Base-by-base conservation (phyloP, 2,797 vertebrate species). In the Neosilurus mollespiculum region DNA sequence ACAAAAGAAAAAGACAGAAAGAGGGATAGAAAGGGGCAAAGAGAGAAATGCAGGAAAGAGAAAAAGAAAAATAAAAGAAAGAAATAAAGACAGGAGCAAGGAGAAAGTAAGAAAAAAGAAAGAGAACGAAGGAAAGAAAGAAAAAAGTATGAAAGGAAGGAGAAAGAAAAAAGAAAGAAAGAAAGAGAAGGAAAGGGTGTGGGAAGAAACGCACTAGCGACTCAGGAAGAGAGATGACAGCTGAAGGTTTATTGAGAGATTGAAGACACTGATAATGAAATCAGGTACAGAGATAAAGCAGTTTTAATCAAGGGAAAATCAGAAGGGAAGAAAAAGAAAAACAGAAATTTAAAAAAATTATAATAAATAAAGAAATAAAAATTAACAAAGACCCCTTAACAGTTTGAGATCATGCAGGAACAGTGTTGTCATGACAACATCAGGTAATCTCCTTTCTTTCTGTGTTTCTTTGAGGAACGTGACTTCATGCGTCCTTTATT, bases 231-330 rank as follows among this genome's bases (percentile, higher is more conserved):
- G 20, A 82, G 84, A 86, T 4, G 71, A 72, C 72, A 64, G 64
- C 34, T 58, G 58, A 24, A 61, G 30, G 49, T 88, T 86, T 88
- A 88, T 87, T 88, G 59, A 62, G 77, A 65, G 62, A 70, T 26
- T 54, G 26, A 78, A 85, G 79, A 84, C 43, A 76, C 16, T 58
- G 18, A 6, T 43, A 66, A 37, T 58, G 15, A 73, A 34, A 56
- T 76, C 80, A 84, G 71, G 82, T 73, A 81, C 71, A 86, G 65
- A 80, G 81, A 54, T 30, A 49, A 85, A 73, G 81, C 69, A 72
- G 65, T 67, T 67, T 43, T 37, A 69, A 83, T 11, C 80, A 34
- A 85, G 71, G 26, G 54, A 24, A 78, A 83, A 76, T 22, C 59
- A 56, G 79, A 73, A 78, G 51, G 54, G 64, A 71, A 71, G 65